A percentile compares a stretch with the other conserved stretches of the same genome.
Conservation (phyloP, 2,113 vertebrate species). For the Uria lomvia region DNA sequence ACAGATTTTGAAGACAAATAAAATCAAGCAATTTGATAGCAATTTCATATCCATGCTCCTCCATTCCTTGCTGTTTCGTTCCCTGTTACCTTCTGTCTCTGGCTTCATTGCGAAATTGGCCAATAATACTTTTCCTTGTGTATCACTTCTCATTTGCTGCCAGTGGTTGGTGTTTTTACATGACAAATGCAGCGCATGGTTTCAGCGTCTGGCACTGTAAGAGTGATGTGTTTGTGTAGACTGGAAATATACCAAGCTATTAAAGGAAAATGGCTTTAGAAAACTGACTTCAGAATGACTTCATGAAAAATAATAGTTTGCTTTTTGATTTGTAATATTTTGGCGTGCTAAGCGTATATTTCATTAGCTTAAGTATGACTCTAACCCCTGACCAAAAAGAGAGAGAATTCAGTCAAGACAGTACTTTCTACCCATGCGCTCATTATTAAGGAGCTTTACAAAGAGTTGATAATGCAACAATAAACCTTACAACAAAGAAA, state of each 20-base stretch:
- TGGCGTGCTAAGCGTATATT: not conserved
- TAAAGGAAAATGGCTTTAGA: conserved; percentile 13
- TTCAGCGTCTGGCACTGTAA: not conserved
- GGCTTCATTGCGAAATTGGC: not conserved
- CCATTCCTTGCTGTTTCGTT: not conserved
- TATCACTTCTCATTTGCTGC: not conserved
- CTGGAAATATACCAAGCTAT: not conserved
- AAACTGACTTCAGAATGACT: conserved; percentile 17
- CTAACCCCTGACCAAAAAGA: not conserved
- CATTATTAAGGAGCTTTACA: not conserved
- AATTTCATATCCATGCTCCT: not conserved
- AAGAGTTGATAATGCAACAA: not conserved
- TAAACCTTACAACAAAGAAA: not conserved
- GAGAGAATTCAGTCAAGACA: not conserved
- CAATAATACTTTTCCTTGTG: not conserved
- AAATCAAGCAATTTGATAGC: not conserved
- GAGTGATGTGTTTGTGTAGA: not conserved
- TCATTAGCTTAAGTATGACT: not conserved
- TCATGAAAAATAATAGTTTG: conserved; percentile 18
- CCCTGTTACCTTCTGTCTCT: not conserved
- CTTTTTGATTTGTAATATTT: conserved; percentile 19
- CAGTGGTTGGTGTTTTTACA: not conserved
- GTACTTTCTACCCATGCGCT: not conserved
- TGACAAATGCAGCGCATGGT: not conserved
- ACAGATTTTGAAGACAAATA: not conserved